Base-by-base conservation (phyloP, 2,888 invertebrate genomes). In the Acleris holmiana region DNA sequence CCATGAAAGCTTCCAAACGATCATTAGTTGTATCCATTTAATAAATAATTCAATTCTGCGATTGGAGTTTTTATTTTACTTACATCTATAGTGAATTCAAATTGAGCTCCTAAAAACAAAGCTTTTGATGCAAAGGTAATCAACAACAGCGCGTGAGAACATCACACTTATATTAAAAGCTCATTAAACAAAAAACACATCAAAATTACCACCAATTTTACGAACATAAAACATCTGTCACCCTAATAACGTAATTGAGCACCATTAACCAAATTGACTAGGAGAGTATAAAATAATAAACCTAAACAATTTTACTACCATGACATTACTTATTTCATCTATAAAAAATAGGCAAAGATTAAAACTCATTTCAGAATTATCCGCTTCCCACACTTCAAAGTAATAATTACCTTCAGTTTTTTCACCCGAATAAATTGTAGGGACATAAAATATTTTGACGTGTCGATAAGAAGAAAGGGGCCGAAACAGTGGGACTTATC, bases 401-500 rank as follows among this genome's bases (percentile, higher is more conserved):
- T 76, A 75, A 80, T 82, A 78, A 80, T 82, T 78, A 78, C 76
- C 71, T 71, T 63, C 56, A 71, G 68, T 76, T 75, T 75, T 75
- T 76, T 71, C 69, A 70, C 69, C 68, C 71, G 68, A 76, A 76
- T 84, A 54, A 85, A 85, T 83, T 81, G 83, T 74, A 64, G 82
- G 75, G 81, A 86, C 87, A 86, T 89, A 88, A 91, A 90, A 88
- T 90, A 89, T 90, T 91, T 88, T 89, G 91, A 89, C 88, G 77
- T 75, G 74, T 71, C 76, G 85, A 90, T 89, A 89, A 89, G 86
- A 76, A 78, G 79, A 83, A 86, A 84, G 79, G 81, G 77, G 78
- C 85, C 89, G 85, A 83, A 82, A 72, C 62, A 55, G 23, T 44
- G 72, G 68, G 61, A 67, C 76, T 86, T 88, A 91, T 91, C 90